Evolutionary conservation across 2,797 vertebrate genomes (phyloP), one percentile per base, ranked within the genome.

Genomic region (Neomorphus geoffroyi): DNA sequence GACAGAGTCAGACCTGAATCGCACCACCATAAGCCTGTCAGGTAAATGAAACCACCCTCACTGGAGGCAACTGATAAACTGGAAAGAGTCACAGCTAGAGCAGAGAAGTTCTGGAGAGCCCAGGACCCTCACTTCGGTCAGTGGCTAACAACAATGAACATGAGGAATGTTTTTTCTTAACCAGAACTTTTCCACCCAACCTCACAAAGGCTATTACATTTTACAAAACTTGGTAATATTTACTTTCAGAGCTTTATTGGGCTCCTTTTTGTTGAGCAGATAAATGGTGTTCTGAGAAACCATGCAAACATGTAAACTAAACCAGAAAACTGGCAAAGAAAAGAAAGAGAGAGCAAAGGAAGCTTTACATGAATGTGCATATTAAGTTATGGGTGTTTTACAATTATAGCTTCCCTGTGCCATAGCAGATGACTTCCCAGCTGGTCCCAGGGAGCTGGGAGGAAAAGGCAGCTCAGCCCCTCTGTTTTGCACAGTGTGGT

Each of bases 281-380:
- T 73, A 64, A 83, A 94, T 27, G 21, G n/a, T 74, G 45, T 66
- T 74, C 54, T 65, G 62, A 90, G 33, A 90, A 78, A 22, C 11
- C 22, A 33, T 57, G 9, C 50, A 86, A 54, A 53, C 27, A 6
- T n/a, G 28, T 22, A 64, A 92, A 75, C 30, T 39, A 71, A 75
- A 77, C 1, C 33, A 79, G 72, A 57, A 77, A 80, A 56, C 28
- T 26, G 32, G 37, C 10, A 26, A n/a, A n/a, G n/a, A n/a, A n/a
- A n/a, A 61, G 28, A 64, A 54, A 78, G 72, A 74, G 39, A 61
- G 53, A 72, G 30, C 39, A 72, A 85, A 45, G 6, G 2, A 90
- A 41, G 14, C 45, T 70, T 72, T 79, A 23, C 2, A 0, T 26
- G 51, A 35, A 57, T 6, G 37, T 0, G 4, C 4, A 0, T 15